These are phyloP conservation scores for Pristionchus exspectatus DNA, from an alignment of 2,888 invertebrate genomes.

Conservation along the genomic window DNA sequence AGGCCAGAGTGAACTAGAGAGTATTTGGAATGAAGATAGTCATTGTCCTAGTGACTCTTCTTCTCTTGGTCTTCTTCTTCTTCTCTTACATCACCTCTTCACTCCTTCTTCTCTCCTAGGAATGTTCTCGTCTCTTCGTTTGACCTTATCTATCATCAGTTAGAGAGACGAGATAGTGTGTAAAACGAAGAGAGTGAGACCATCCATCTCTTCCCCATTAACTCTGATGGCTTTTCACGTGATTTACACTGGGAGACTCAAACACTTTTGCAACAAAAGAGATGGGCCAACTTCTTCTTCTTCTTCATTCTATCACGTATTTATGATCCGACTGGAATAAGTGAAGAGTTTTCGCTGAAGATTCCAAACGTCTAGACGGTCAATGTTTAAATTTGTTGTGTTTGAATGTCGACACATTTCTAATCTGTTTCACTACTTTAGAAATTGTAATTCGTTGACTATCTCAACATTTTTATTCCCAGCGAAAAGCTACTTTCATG, in stretches of 20 bases:
- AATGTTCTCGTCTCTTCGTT: no score
- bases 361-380: background rate
- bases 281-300: background rate
- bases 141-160: no score
- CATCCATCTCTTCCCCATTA: background rate
- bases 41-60: conserved; percentile 19
- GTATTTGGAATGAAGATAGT: background rate
- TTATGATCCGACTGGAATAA: background rate
- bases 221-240: conserved; percentile 37
- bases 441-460: background rate
- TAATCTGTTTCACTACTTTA: background rate
- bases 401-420: background rate
- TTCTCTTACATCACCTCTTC: background rate
- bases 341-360: background rate
- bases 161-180: no score
- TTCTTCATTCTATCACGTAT: background rate
- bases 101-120: background rate
- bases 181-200: no score
- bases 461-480: no score
- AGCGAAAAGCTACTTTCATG: no score
- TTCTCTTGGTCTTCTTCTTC: background rate
- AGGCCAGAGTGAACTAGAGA: background rate
- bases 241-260: conserved; percentile 30
- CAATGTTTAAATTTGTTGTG: background rate
- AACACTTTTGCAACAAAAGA: conserved; percentile 21